Evolutionary conservation across 2,888 invertebrate genomes (phyloP).

Genomic region (Hedychridium roseum): DNA sequence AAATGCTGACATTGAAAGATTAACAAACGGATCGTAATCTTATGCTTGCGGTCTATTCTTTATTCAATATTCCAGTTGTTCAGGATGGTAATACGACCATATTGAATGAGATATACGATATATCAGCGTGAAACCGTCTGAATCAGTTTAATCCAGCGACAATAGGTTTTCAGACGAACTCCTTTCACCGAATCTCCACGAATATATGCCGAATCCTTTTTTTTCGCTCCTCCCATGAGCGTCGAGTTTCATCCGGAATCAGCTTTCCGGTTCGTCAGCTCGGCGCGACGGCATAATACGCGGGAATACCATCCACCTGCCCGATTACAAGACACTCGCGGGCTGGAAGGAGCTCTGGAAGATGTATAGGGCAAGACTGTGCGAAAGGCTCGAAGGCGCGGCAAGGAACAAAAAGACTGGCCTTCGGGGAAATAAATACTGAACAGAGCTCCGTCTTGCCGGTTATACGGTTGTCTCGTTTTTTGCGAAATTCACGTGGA

Average conservation of each 20-base stretch:
- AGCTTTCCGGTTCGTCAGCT: background rate
- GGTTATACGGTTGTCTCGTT: too few species aligned
- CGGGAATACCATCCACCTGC: conserved; percentile 10
- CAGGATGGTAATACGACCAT: too few species aligned
- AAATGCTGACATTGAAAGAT: too few species aligned
- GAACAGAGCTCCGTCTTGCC: conserved; percentile 23
- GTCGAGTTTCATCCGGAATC: conserved; percentile 14
- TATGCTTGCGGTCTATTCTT: too few species aligned
- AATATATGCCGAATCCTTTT: too few species aligned
- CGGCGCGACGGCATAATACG: conserved; percentile 4
- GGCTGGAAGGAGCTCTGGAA: conserved; percentile 12
- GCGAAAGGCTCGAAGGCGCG: conserved; percentile 11
- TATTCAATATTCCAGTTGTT: too few species aligned
- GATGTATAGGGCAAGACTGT: conserved; percentile 13
- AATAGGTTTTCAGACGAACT: too few species aligned
- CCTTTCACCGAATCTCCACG: too few species aligned
- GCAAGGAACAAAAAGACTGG: conserved; percentile 9
- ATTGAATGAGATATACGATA: too few species aligned
- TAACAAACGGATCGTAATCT: too few species aligned
- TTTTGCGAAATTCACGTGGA: too few species aligned
- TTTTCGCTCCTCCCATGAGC: conserved; percentile 1
- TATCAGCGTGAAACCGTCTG: too few species aligned
- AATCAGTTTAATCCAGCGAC: conserved; percentile 20
- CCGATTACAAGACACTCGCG: conserved; percentile 9
- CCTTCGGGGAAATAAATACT: conserved; percentile 41